A percentile compares a stretch with the other conserved stretches of the same genome.
These are phyloP conservation scores for Lamellibrachia satsuma DNA, from an alignment of 2,888 invertebrate genomes.

Conservation along the genomic window DNA sequence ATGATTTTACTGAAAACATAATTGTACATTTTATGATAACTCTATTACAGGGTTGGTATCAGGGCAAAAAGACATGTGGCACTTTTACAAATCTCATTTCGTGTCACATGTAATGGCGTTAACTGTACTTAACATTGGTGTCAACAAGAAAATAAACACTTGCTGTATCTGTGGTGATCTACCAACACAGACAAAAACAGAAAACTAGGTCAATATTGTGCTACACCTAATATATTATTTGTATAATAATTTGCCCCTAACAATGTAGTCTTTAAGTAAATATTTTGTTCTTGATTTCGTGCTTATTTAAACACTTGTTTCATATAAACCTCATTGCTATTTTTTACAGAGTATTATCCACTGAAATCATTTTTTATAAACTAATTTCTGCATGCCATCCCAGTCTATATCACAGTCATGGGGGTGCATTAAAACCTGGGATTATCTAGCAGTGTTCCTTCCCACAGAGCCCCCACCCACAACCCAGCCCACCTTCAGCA, in stretches of 20 bases:
- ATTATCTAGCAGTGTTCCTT: neutral
- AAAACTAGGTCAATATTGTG: neutral
- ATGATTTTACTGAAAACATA: neutral
- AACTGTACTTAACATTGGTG: neutral
- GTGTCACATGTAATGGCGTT: neutral
- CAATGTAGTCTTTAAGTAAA: neutral
- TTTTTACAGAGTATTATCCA: neutral
- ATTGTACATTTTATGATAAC: constrained; percentile 9
- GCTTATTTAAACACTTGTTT: neutral
- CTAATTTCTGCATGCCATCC: neutral
- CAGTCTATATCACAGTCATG: neutral
- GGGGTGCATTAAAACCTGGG: neutral
- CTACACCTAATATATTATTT: neutral
- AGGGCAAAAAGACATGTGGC: neutral
- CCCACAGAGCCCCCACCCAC: neutral
- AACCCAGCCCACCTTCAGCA: neutral
- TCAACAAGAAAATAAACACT: neutral
- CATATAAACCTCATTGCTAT: neutral
- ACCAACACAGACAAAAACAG: neutral
- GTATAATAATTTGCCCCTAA: neutral
- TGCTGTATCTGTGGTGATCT: neutral
- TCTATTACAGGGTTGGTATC: neutral
- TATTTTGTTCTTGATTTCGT: neutral
- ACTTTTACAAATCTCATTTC: neutral
- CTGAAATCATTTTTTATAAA: neutral